Base-by-base conservation (phyloP, 92 coral and sea anemone genomes). In the Parazoanthus darwini region DNA sequence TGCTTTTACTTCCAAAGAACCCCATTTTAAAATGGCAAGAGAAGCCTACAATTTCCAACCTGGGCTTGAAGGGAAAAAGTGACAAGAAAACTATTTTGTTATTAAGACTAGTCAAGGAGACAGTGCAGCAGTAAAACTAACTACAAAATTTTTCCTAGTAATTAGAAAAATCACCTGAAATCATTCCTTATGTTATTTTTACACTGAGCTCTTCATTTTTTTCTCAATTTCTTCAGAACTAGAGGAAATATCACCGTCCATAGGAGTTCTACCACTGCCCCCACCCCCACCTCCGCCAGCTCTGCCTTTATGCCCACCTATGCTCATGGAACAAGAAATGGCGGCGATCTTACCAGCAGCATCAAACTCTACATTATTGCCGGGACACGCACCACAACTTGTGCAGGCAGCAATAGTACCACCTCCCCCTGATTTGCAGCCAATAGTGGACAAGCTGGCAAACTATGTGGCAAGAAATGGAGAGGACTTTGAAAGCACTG, bases 391-490 rank as follows among this genome's bases (percentile, higher is more conserved):
- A 74, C 63, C 82, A 65, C 92, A 87, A 13, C 79, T 83, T 36
- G 76, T 89, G 78, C 91, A 85, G 65, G 75, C 87, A 16, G 67
- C 78, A n/a, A 94, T 95, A 67, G 92, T 97, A 50, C 99, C 99
- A 23, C 99, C 99, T 29, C 98, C 99, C 22, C 99, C 99, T 38
- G 99, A 97, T 77, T 81, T 97, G 35, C 98, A 97, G 58, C 99
- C 98, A 15, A 95, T 97, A 35, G 94, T 96, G 82, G 99, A 97
- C 86, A 97, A 97, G 90, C 92, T 97, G 79, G 99, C 99, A 18
- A 89, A 70, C 50, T 97, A 97, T 86, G 99, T 94, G 50, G 99
- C 97, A 58, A 93, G 94, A 85, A 97, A 97, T 92, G 99, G 99
- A 56, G 91, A 87, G 23, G 96, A 97, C 86, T 97, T 97, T 89